phyloP scores from a whole-genome alignment of 2,797 vertebrate genomes.

The Micropoecilia bifurca region DNA sequence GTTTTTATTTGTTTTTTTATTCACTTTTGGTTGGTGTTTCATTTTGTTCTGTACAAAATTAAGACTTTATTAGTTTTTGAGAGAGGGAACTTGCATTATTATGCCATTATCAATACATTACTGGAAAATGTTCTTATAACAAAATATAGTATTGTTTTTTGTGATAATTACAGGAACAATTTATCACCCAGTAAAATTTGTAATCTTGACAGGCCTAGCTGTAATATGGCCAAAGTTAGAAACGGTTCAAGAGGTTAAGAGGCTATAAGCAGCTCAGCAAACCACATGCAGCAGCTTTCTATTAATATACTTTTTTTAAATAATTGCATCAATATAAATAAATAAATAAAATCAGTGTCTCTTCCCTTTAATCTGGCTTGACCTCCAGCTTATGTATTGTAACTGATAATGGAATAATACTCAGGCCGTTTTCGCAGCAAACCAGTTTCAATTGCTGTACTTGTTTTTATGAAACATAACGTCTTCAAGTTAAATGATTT shows the following conservation, averaged over 20 bases:
- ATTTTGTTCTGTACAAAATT: too few species aligned
- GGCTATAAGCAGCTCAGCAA: too few species aligned
- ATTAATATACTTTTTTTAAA: background rate
- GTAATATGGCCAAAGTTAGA: background rate
- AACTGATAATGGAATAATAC: background rate
- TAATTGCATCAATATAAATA: background rate
- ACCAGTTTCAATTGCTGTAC: background rate
- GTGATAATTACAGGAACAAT: too few species aligned
- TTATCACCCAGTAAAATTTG: too few species aligned
- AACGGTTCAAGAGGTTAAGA: background rate
- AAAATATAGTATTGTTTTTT: too few species aligned
- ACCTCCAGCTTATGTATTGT: background rate
- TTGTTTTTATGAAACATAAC: background rate
- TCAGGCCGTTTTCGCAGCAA: background rate
- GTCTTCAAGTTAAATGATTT: background rate
- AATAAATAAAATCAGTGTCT: background rate
- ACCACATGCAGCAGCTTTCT: background rate
- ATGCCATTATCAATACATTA: too few species aligned
- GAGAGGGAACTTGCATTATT: too few species aligned
- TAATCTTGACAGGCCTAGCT: background rate
- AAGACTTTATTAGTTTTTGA: too few species aligned
- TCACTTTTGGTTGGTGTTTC: too few species aligned
- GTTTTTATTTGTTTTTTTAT: too few species aligned
- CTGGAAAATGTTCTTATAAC: too few species aligned
- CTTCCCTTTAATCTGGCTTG: background rate